Base-by-base conservation (phyloP, 2,113 vertebrate genomes). In the Melanerpes aurifrons region DNA sequence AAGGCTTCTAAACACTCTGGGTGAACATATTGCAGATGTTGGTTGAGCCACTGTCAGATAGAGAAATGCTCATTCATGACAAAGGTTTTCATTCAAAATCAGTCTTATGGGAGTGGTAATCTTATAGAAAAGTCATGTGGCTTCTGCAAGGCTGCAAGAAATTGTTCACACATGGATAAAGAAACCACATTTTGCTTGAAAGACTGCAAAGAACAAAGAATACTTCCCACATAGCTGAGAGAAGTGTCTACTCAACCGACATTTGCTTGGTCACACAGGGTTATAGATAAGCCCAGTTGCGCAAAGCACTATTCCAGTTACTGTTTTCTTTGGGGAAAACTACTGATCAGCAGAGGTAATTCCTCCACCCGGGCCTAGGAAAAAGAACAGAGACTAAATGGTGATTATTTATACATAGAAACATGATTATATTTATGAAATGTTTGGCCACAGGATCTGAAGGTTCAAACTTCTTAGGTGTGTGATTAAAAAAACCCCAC, bases 291-390 rank as follows among this genome's bases (percentile, higher is more conserved):
- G 89, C 20, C 20, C 12, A 56, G 26, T 15, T 90, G 56, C 57
- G 92, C 45, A 95, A 86, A 95, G 70, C 45, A 84, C 26, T 31
- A 58, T 82, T 89, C 82, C 28, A 87, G 72, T 89, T 71, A 80
- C 68, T 85, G 53, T 92, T 92, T 90, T 82, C 70, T 72, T 82
- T 78, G 62, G 70, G 71, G 72, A 87, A 92, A 43, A 53, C 21
- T 82, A 4, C 50, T 18, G 11, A 48, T 82, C 54, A 82, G 73
- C 54, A 84, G n/a, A 74, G 10, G 32, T 47, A 76, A 56, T 66
- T 82, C 45, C 21, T 93, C 75, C 58, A 61, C 19, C 28, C 57
- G 37, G 43, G 16, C 37, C 80, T 59, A 68, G 68, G 53, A 26
- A 88, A 73, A 90, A 71, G n/a, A 62, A 61, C 2, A 77, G 61